Conservation (phyloP, 2,888 invertebrate genomes). For the Eristalis pertinax region DNA sequence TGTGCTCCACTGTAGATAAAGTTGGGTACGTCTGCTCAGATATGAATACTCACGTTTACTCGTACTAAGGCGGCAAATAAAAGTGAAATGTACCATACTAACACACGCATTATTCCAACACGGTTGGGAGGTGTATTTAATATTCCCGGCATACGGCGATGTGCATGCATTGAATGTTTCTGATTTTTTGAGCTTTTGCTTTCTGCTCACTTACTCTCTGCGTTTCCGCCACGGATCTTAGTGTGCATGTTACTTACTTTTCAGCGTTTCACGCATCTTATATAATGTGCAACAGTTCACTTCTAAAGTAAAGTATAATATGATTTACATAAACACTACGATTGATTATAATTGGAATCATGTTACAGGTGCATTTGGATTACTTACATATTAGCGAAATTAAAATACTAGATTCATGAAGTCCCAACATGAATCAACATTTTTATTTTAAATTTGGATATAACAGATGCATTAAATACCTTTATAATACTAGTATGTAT, state of each 20-base stretch:
- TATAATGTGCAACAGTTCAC: conserved; percentile 51
- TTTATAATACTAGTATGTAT: neutral
- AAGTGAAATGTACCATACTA: conserved; percentile 63
- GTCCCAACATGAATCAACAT: no score
- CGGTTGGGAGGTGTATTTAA: conserved; percentile 30
- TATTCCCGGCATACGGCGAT: conserved; percentile 52
- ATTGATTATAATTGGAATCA: no score
- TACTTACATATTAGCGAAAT: neutral
- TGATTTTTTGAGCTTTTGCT: conserved; percentile 38
- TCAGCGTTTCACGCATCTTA: conserved; percentile 34
- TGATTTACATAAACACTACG: neutral
- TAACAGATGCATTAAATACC: neutral
- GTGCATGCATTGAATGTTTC: conserved; percentile 2
- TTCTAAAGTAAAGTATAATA: conserved; percentile 6
- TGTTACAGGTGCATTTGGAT: no score
- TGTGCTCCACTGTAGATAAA: conserved; percentile 16
- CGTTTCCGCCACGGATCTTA: neutral
- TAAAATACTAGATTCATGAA: no score
- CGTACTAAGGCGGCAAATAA: conserved; percentile 57
- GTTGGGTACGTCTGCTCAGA: conserved; percentile 27
- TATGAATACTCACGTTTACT: conserved; percentile 34
- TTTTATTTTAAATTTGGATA: no score
- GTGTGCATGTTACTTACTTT: conserved; percentile 11
- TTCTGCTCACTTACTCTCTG: conserved; percentile 1
- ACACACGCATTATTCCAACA: conserved; percentile 18